Evolutionary conservation across 2,113 vertebrate species (phyloP), one percentile per base, ranked within the genome.

Genomic region (Plotosus lineatus): DNA sequence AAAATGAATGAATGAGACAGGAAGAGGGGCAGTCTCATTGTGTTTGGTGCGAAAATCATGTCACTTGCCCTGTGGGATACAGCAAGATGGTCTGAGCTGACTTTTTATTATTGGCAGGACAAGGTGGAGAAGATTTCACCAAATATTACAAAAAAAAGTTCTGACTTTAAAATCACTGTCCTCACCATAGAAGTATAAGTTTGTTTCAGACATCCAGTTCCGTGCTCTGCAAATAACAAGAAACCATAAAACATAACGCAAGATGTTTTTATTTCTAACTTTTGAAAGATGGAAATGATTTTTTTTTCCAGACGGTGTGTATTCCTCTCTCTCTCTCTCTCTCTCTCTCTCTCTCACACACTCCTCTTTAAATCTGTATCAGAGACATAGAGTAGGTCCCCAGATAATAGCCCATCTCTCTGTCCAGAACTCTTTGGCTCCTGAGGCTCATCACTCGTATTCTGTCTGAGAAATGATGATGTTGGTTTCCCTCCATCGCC

Each of bases 151-250:
- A 50, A 71, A 46, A 46, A 71, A 50, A 19, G 44, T 11, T 31
- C 26, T 48, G 42, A 17, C 40, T 48, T 28, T 31, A 28, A 31
- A 28, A 28, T 48, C 44, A 8, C 68, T 71, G 68, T 28, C 26
- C 68, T 48, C 42, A 48, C 15, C 26, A 48, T 84, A 84, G 60
- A 81, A 72, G 83, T 66, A 73, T 85, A 91, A 91, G 88, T 91
- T 83, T 87, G 79, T 89, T 91, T n/a, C n/a, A n/a, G n/a, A 92
- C 88, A 90, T 92, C 91, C 84, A 38, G 86, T 86, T 38, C 74
- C 73, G 75, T 55, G 88, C 90, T 91, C 92, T 75, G 88, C 91
- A 91, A 92, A 92, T 92, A 90, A 93, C 91, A 87, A 87, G 87
- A 90, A 91, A 91, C 89, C 89, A 85, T 28, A 63, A 51, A 78